Percentiles rank a stretch among this genome's conserved stretches.
These are phyloP conservation scores for Euzophera pinguis DNA, from an alignment of 2,888 invertebrate genomes.

Conservation along the genomic window DNA sequence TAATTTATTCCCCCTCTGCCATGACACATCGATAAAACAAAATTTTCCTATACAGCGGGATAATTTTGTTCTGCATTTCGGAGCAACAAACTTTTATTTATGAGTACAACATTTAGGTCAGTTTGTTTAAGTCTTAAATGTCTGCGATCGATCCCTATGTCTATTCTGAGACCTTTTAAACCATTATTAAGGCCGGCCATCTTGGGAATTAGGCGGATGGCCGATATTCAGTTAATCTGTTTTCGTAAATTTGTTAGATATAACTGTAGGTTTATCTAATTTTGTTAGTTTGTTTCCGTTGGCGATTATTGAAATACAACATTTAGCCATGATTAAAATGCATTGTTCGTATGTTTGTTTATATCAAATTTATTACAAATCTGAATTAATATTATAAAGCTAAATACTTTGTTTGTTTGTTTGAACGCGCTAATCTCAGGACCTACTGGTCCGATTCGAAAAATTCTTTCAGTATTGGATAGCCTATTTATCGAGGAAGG, in stretches of 20 bases:
- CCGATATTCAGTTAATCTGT: too few relatives aligned
- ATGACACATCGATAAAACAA: not conserved
- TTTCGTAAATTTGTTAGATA: not conserved
- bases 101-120: slow-evolving; percentile 38
- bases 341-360: too few relatives aligned
- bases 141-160: slow-evolving; percentile 24
- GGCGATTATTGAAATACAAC: too few relatives aligned
- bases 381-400: too few relatives aligned
- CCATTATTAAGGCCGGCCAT: not conserved
- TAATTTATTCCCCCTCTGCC: too few relatives aligned
- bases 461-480: too few relatives aligned
- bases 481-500: too few relatives aligned
- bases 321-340: too few relatives aligned
- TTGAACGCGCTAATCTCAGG: too few relatives aligned
- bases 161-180: slow-evolving; percentile 27
- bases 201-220: not conserved
- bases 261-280: not conserved
- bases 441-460: too few relatives aligned
- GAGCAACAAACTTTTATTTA: slow-evolving; percentile 39
- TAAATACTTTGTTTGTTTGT: too few relatives aligned
- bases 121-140: slow-evolving; percentile 37
- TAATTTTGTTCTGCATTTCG: slow-evolving; percentile 28
- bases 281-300: not conserved
- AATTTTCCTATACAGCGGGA: slow-evolving; percentile 22
- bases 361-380: too few relatives aligned